Base-by-base conservation (phyloP, 2,888 invertebrate genomes). In the Polia nebulosa region DNA sequence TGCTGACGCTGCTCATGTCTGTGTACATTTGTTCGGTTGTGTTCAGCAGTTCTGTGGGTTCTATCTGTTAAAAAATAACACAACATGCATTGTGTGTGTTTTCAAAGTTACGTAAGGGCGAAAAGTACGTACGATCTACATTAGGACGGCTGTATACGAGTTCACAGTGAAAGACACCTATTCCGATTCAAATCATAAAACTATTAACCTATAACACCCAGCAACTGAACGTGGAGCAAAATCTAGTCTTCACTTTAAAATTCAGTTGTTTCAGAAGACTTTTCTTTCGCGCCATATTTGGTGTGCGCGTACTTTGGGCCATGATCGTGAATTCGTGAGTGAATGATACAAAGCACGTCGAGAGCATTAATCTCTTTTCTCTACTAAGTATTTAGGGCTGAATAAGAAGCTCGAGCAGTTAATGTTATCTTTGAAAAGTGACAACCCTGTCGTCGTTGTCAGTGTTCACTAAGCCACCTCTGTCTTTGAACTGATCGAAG, bases 251-350 rank as follows among this genome's bases (percentile, higher is more conserved):
- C 13, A 64, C 57, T 49, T 56, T 25, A 52, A 51, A 62, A 49
- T 17, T 29, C 20, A 45, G 61, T 57, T 66, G 55, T 77, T 20
- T 41, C 20, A 29, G 68, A 72, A 66, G 64, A 72, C 65, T 81
- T 77, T 74, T 78, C 85, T 84, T 82, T 85, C 81, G 68, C 80
- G 60, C 86, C 85, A 70, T 87, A 81, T 83, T 80, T 69, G 84
- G 83, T 51, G 61, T 68, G 65, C 36, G 76, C 61, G 61, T 72
- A 69, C 68, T 64, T 76, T 22, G 49, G 72, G 55, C 59, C 60
- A 62, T 79, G 80, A 63, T n/a, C n/a, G n/a, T n/a, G n/a, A n/a
- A n/a, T n/a, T 72, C 64, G 49, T 59, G 66, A 66, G 51, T 55
- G 67, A 72, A 49, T 71, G 66, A 67, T 62, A 75, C 58, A 52